phyloP scores from a whole-genome alignment of 2,888 invertebrate genomes.

The Biston stratarius region DNA sequence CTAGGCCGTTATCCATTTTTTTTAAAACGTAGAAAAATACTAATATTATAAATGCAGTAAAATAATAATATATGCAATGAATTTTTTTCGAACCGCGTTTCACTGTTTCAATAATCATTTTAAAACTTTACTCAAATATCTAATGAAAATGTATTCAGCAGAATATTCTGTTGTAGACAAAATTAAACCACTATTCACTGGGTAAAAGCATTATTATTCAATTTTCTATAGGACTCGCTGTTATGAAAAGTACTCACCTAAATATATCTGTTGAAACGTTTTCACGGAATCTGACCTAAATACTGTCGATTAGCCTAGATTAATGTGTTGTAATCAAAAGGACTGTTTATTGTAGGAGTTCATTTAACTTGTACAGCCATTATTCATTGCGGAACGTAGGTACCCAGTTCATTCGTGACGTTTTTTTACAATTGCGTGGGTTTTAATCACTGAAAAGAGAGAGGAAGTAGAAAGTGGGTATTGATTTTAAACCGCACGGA shows the following conservation, averaged over 20 bases:
- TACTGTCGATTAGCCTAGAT: conserved; percentile 23
- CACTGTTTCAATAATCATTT: too few relatives aligned
- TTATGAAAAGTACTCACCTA: background rate
- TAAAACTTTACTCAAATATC: too few relatives aligned
- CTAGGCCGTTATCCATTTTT: too few relatives aligned
- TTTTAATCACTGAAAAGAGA: too few relatives aligned
- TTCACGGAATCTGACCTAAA: conserved; percentile 19
- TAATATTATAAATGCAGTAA: too few relatives aligned
- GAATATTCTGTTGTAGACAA: background rate
- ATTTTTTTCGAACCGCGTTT: too few relatives aligned
- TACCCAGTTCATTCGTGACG: background rate
- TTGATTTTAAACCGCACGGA: too few relatives aligned
- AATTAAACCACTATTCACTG: background rate
- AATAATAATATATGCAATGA: too few relatives aligned
- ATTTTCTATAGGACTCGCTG: conserved; percentile 11
- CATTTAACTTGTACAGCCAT: conserved; percentile 12
- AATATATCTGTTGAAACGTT: conserved; percentile 3
- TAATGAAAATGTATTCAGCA: background rate
- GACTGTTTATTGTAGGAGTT: conserved; percentile 17
- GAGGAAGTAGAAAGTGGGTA: too few relatives aligned
- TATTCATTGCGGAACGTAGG: background rate
- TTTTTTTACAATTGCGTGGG: background rate
- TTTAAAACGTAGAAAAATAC: too few relatives aligned
- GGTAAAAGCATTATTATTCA: conserved; percentile 9
- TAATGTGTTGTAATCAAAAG: conserved; percentile 19